Conservation (phyloP, 2,888 invertebrate genomes). For the Hyles lineata region DNA sequence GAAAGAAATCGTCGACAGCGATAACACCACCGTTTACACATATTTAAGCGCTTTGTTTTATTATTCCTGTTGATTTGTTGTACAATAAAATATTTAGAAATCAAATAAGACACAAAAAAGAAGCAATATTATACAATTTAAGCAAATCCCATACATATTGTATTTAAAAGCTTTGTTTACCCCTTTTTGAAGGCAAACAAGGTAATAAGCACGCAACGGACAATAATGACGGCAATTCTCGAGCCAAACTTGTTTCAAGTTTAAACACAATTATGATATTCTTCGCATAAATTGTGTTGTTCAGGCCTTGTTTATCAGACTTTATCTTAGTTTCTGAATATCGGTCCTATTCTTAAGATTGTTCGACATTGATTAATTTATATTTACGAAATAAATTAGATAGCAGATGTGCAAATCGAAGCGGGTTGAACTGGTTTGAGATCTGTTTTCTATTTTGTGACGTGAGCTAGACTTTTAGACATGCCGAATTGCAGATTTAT, state of each 20-base stretch:
- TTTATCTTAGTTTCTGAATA: constrained; percentile 23
- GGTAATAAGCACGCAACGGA: constrained; percentile 2
- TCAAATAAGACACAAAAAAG: too few relatives aligned
- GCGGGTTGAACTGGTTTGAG: too few relatives aligned
- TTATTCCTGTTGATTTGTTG: too few relatives aligned
- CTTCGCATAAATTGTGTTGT: constrained; percentile 32
- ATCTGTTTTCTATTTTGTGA: too few relatives aligned
- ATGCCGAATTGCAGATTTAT: too few relatives aligned
- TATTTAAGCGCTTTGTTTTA: too few relatives aligned
- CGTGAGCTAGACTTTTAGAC: too few relatives aligned
- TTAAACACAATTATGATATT: constrained; percentile 31
- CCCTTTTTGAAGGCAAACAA: constrained; percentile 12
- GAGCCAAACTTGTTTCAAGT: constrained; percentile 28
- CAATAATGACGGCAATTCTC: constrained; percentile 6
- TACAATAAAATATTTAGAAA: too few relatives aligned
- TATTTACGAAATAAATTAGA: background rate
- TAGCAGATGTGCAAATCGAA: too few relatives aligned
- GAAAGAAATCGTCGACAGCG: too few relatives aligned
- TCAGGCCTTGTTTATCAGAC: constrained; percentile 27
- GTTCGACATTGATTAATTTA: background rate
- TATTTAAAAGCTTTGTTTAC: constrained; percentile 7
- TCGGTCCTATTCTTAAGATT: background rate
- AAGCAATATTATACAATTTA: background rate
- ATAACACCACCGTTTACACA: too few relatives aligned
- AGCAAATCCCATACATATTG: background rate